Evolutionary conservation across 2,888 invertebrate species (phyloP).

Genomic region (Euclidia mi): DNA sequence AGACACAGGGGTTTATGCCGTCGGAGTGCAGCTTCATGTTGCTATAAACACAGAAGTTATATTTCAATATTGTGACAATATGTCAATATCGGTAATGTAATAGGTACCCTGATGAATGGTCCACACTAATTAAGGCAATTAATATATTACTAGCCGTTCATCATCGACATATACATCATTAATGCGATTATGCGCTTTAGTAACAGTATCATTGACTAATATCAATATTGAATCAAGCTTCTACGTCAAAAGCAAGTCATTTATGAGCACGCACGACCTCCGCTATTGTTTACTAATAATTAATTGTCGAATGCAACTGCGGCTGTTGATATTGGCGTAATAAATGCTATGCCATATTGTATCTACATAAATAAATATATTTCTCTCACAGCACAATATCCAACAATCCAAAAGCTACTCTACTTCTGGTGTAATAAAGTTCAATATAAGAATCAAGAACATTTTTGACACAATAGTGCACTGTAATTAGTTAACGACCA

Average conservation of each 20-base stretch:
- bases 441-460: constrained; percentile 25
- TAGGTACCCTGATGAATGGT: constrained; percentile 30
- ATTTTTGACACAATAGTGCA: constrained; percentile 36
- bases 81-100: constrained; percentile 17
- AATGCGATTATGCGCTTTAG: constrained; percentile 39
- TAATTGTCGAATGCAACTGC: constrained; percentile 87
- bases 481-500: constrained; percentile 49
- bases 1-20: too few relatives aligned
- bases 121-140: constrained; percentile 44
- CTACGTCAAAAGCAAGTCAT: constrained; percentile 63
- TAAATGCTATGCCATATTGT: constrained; percentile 82
- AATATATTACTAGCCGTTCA: constrained; percentile 38
- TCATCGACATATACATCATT: constrained; percentile 27
- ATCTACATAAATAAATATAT: constrained; percentile 73
- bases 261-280: constrained; percentile 78
- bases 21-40: too few relatives aligned
- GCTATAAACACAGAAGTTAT: too few relatives aligned
- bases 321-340: constrained; percentile 84
- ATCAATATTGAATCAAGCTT: constrained; percentile 66
- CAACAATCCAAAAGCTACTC: constrained; percentile 49
- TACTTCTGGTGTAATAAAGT: constrained; percentile 45
- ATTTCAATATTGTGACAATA: constrained; percentile 10
- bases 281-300: constrained; percentile 88
- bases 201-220: constrained; percentile 52
- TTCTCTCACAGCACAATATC: constrained; percentile 26